Conservation (phyloP, 1,140 invertebrate genomes). For the Drosophila melanica region DNA sequence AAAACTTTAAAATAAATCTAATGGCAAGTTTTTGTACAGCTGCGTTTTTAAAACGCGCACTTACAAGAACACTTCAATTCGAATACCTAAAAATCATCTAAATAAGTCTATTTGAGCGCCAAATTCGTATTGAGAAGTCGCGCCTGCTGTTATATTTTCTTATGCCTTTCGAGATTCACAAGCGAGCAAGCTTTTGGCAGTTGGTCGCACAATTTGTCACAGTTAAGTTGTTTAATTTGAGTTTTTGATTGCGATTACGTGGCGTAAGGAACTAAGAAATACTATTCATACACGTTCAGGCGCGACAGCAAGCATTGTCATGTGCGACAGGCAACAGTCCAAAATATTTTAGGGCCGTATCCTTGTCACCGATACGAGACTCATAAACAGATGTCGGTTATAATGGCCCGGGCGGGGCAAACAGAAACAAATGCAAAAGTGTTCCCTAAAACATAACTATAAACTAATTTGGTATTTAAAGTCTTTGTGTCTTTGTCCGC, state of each 20-base stretch:
- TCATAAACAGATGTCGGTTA: constrained; percentile 67
- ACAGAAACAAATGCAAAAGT: constrained; percentile 64
- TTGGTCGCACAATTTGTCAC: constrained; percentile 30
- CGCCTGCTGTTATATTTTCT: constrained; percentile 31
- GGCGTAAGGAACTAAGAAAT: constrained; percentile 43
- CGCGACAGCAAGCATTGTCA: constrained; percentile 41
- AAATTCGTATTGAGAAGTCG: constrained; percentile 69
- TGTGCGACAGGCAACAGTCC: constrained; percentile 45
- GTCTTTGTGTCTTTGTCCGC: constrained; percentile 75
- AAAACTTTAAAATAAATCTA: constrained; percentile 42
- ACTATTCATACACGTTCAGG: constrained; percentile 30
- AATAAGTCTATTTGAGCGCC: constrained; percentile 83
- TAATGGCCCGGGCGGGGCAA: constrained; percentile 49
- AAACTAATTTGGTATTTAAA: constrained; percentile 82
- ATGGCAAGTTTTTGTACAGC: constrained; percentile 68
- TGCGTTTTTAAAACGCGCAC: constrained; percentile 65
- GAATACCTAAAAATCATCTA: constrained; percentile 73
- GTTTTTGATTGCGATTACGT: constrained; percentile 21
- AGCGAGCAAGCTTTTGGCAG: constrained; percentile 12
- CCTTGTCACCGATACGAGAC: constrained; percentile 58
- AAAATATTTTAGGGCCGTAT: constrained; percentile 32
- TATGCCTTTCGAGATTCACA: constrained; percentile 31
- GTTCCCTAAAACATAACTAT: constrained; percentile 77
- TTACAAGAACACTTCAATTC: constrained; percentile 69
- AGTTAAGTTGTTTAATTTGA: constrained; percentile 20